Percentiles rank a stretch among this genome's conserved stretches.
These are phyloP conservation scores for Syndactyla subalaris DNA, from an alignment of 2,797 vertebrate genomes.

Conservation along the genomic window DNA sequence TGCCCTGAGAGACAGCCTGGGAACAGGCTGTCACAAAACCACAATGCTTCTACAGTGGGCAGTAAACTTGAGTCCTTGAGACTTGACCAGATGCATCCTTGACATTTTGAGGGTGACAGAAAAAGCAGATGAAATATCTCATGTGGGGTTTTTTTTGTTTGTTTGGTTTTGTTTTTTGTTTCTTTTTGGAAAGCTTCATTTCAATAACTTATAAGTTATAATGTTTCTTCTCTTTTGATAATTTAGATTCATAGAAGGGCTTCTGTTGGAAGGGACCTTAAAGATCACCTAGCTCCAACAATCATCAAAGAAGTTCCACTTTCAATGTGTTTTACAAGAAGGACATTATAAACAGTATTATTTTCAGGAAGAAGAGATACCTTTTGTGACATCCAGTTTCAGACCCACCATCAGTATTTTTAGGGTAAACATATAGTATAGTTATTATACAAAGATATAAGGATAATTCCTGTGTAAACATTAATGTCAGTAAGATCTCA, in stretches of 20 bases:
- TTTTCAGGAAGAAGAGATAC: not conserved
- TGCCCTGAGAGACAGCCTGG: not conserved
- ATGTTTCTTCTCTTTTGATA: not conserved
- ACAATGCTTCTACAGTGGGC: rapidly evolving
- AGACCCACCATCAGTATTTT: not conserved
- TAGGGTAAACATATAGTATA: not conserved
- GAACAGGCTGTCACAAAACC: not conserved
- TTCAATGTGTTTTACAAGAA: not conserved
- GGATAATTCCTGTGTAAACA: not conserved
- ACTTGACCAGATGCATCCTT: not conserved
- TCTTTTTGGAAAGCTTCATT: not conserved
- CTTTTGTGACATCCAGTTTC: not conserved
- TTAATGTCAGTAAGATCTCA: not conserved
- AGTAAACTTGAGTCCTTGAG: not conserved
- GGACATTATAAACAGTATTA: not conserved
- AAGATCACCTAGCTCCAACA: not conserved
- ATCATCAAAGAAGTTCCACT: not conserved
- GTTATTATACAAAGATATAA: not conserved
- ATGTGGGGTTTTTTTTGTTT: not conserved
- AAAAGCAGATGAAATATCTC: not conserved
- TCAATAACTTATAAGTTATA: not conserved
- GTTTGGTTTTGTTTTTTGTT: not conserved
- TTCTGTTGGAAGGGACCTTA: not conserved
- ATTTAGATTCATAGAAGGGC: not conserved
- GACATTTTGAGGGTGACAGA: not conserved